A percentile compares a stretch with the other conserved stretches of the same genome.
phyloP scores from a whole-genome alignment of 2,113 vertebrate species.

The Pleuronectes platessa region DNA sequence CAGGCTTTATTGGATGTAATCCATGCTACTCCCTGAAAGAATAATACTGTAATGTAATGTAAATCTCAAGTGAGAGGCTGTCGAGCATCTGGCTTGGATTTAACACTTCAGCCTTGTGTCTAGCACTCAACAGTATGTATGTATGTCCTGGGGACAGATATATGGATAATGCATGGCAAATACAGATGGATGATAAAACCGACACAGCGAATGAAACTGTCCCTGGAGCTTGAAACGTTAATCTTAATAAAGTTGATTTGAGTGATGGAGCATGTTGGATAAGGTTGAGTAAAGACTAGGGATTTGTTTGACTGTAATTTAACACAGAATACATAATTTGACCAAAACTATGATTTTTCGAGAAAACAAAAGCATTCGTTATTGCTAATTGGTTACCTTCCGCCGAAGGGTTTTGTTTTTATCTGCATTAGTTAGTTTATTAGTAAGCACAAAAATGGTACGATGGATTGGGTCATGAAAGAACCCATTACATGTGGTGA shows the following conservation, averaged over 20 bases:
- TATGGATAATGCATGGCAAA: not conserved
- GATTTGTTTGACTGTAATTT: not conserved
- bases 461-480: too few species aligned
- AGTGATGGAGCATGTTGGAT: not conserved
- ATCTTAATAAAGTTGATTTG: not conserved
- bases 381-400: too few species aligned
- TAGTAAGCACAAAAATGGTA: too few species aligned
- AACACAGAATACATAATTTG: too few species aligned
- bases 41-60: slow-evolving; percentile 14
- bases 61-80: not conserved
- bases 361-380: too few species aligned
- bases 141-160: not conserved
- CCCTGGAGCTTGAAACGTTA: not conserved
- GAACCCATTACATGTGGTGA: too few species aligned
- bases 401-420: too few species aligned
- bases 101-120: not conserved
- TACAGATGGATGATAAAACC: not conserved
- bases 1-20: slow-evolving; percentile 18
- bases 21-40: slow-evolving; percentile 32
- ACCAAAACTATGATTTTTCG: too few species aligned
- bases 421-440: too few species aligned
- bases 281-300: not conserved
- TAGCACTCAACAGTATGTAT: not conserved
- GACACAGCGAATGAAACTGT: not conserved
- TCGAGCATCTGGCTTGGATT: not conserved